Base-by-base conservation (phyloP, 2,888 invertebrate genomes). In the Spodoptera littoralis region DNA sequence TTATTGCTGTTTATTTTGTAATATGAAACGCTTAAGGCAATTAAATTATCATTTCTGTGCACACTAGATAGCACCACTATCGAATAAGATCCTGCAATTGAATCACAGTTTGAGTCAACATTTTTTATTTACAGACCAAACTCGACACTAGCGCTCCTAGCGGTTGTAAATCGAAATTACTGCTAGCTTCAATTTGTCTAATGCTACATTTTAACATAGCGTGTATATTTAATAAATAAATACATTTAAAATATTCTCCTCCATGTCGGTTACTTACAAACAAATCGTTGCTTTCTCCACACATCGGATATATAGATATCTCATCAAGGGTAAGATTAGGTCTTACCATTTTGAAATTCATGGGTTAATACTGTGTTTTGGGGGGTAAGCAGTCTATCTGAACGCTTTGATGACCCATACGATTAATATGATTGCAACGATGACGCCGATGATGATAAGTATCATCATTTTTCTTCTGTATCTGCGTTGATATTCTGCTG, bases 391-490 rank as follows among this genome's bases (percentile, higher is more conserved):
- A 1, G 43, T 67, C 74, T 95, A 96, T 89, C 91, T 95, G 65
- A 96, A 92, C 22, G 95, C 94, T 71, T 93, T 95, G 66, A 97
- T 95, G 76, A 97, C 92, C 92, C 97, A 95, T 54, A 96, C 96
- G 65, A 97, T 95, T 82, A 98, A 93, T 79, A 97, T 90, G 76
- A 96, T 95, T 64, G 95, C 96, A 82, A 97, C 88, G 76, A 97
- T 94, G 70, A 96, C 86, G 59, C 96, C 97, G 76, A 97, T 96
- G 60, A 96, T 86, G 77, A 96, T 95, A 73, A 98, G 92, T 77
- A 97, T 96, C 87, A 96, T 96, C 89, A 97, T 95, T 93, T 97
- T 97, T 86, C 96, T 96, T 61, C 98, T 95, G 88, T 96, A 97
- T 43, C 90, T 74, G 0, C 96, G 96, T 90, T 98, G 97, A 92